Evolutionary conservation across 2,888 invertebrate genomes (phyloP).

Genomic region (Pilophorus perplexus): DNA sequence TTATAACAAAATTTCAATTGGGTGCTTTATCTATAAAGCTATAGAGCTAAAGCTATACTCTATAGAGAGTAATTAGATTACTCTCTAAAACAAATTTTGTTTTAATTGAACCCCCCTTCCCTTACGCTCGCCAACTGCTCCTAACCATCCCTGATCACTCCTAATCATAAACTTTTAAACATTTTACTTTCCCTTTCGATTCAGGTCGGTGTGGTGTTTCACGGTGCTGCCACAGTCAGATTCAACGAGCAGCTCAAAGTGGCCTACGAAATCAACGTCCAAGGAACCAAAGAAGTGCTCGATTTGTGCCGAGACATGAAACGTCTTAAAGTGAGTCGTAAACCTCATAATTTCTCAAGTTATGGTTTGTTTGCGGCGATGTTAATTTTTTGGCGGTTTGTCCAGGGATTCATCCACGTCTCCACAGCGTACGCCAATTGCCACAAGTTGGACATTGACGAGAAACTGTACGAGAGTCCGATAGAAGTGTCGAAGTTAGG

Average conservation of each 20-base stretch:
- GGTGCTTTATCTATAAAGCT: too few species aligned
- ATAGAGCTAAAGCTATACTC: too few species aligned
- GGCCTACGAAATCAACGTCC: conserved; percentile 76
- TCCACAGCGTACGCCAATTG: conserved; percentile 55
- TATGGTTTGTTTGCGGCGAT: background rate
- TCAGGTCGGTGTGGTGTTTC: conserved; percentile 69
- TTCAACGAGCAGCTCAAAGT: conserved; percentile 79
- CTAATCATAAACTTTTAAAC: background rate
- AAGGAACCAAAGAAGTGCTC: conserved; percentile 72
- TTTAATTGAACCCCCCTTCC: too few species aligned
- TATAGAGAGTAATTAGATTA: too few species aligned
- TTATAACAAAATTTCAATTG: too few species aligned
- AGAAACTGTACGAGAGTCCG: conserved; percentile 53
- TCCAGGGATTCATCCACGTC: conserved; percentile 53
- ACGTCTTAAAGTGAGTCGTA: conserved; percentile 62
- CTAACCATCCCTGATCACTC: too few species aligned
- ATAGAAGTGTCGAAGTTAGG: conserved; percentile 52
- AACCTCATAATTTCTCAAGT: background rate
- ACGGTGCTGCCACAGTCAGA: conserved; percentile 88
- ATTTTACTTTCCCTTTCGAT: too few species aligned
- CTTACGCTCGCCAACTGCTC: too few species aligned
- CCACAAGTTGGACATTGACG: conserved; percentile 51
- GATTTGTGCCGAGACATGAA: conserved; percentile 68
- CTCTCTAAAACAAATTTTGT: too few species aligned
- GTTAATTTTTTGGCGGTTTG: background rate